Percentiles rank a stretch among this genome's conserved stretches.
These are phyloP conservation scores for Rhaphigaster nebulosa DNA, from an alignment of 2,888 invertebrate species.

Conservation along the genomic window DNA sequence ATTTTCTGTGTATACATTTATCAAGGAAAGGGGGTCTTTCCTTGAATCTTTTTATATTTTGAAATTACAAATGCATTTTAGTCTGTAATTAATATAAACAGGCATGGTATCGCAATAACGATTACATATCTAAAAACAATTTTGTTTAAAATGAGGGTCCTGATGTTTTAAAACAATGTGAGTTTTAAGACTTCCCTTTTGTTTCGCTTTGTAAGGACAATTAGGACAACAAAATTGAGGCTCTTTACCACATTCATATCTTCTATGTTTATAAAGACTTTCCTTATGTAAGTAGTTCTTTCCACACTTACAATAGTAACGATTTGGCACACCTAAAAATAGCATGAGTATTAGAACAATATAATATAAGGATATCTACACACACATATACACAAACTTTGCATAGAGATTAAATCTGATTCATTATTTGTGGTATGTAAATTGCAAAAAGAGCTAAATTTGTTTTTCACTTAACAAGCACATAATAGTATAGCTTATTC, in stretches of 20 bases:
- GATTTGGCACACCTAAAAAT: background rate
- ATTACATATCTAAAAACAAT: background rate
- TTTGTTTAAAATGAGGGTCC: background rate
- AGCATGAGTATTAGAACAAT: slow-evolving; percentile 1
- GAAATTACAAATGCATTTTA: background rate
- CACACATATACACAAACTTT: too few relatives aligned
- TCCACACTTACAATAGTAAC: slow-evolving; percentile 62
- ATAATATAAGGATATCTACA: background rate
- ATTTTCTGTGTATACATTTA: background rate
- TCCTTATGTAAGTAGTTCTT: slow-evolving; percentile 63
- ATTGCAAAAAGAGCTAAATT: too few relatives aligned
- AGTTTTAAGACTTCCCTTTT: slow-evolving; percentile 43
- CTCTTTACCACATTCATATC: slow-evolving; percentile 66
- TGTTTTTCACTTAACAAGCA: background rate
- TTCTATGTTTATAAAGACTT: slow-evolving; percentile 63
- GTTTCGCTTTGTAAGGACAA: slow-evolving; percentile 57
- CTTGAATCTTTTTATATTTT: background rate
- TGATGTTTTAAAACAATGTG: slow-evolving; percentile 37
- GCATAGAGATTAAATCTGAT: too few relatives aligned
- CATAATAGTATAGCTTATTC: background rate
- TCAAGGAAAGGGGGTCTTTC: background rate
- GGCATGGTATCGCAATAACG: background rate
- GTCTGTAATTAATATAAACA: background rate
- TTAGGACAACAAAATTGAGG: slow-evolving; percentile 55
- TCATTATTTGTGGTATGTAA: too few relatives aligned